A percentile compares a stretch with the other conserved stretches of the same genome.
These are phyloP conservation scores for Tribolium freemani DNA, from an alignment of 2,888 invertebrate species.

Conservation along the genomic window DNA sequence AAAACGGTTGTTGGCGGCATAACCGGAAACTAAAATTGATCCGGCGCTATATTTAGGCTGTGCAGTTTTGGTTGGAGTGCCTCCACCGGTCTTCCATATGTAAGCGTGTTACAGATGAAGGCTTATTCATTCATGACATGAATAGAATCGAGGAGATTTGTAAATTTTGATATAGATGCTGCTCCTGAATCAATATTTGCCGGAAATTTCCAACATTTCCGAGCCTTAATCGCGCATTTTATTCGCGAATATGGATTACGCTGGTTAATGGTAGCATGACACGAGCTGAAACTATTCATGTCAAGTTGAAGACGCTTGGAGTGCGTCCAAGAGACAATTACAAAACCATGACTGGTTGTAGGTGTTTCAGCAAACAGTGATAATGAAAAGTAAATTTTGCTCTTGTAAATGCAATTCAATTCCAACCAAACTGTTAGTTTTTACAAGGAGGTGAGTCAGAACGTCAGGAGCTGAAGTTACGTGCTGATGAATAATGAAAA, in stretches of 20 bases:
- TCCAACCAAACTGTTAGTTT: background rate
- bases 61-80: background rate
- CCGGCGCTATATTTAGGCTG: constrained; percentile 6
- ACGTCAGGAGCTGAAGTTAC: background rate
- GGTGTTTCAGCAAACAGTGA: background rate
- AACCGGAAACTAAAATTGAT: background rate
- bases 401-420: background rate
- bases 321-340: constrained; percentile 21
- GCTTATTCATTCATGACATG: background rate
- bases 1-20: background rate
- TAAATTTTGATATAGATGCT: background rate
- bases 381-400: background rate
- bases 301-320: constrained; percentile 35
- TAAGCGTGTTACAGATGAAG: background rate
- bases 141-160: constrained; percentile 1
- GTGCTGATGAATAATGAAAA: background rate
- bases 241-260: background rate
- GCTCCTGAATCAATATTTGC: background rate
- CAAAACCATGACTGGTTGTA: constrained; percentile 3
- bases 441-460: background rate
- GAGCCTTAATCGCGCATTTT: background rate
- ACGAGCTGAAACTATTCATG: constrained; percentile 14
- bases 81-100: background rate
- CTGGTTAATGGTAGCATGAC: constrained; percentile 16
- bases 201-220: background rate